Evolutionary conservation across 2,797 vertebrate genomes (phyloP).

Genomic region (Phataginus tricuspis): DNA sequence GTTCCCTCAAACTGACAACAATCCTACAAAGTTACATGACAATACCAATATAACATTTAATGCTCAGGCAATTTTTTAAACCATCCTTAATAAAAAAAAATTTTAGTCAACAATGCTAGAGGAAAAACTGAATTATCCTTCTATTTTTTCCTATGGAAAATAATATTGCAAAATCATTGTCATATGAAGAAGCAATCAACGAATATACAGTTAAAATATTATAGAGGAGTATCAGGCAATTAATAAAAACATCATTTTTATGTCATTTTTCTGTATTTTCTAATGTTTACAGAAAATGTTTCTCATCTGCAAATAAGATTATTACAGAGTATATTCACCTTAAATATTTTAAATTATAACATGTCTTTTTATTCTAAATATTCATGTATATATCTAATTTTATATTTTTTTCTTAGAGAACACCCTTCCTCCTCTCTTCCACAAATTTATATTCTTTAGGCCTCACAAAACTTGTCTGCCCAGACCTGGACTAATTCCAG

Average conservation of each 20-base stretch:
- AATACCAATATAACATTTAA: conserved; percentile 9
- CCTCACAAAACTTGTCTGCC: background rate
- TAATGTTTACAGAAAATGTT: background rate
- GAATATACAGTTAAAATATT: background rate
- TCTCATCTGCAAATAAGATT: too few relatives aligned
- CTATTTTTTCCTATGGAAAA: background rate
- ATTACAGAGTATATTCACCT: background rate
- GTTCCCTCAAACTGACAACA: conserved; percentile 11
- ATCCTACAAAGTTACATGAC: background rate
- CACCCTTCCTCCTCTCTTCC: fast-evolving
- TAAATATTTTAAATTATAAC: background rate
- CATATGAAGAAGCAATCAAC: conserved; percentile 14
- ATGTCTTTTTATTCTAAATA: background rate
- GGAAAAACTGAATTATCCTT: background rate
- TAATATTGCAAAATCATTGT: conserved; percentile 20
- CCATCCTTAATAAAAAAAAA: background rate
- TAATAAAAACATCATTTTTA: conserved; percentile 21
- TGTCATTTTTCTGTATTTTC: conserved; percentile 1
- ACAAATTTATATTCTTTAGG: background rate
- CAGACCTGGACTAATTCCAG: background rate
- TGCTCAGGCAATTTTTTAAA: conserved; percentile 2
- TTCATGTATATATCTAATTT: background rate
- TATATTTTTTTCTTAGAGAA: conserved; percentile 33
- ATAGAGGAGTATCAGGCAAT: background rate
- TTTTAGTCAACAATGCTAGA: background rate